Evolutionary conservation across 2,113 vertebrate genomes (phyloP).

Genomic region (Strix uralensis): DNA sequence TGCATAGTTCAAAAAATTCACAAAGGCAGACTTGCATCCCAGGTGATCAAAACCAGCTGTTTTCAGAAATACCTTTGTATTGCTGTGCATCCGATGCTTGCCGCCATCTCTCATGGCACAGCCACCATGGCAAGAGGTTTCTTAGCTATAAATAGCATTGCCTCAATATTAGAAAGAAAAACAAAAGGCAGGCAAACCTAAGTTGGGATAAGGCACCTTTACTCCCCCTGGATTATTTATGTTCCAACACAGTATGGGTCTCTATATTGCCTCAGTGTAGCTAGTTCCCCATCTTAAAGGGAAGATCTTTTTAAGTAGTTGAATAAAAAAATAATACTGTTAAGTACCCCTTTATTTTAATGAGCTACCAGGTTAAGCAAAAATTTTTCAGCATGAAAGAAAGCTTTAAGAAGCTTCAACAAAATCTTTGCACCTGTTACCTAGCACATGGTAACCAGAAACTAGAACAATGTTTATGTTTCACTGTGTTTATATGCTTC

Average conservation of each 20-base stretch:
- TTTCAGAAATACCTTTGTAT: background rate
- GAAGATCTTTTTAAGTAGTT: background rate
- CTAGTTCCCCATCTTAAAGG: background rate
- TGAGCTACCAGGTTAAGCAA: background rate
- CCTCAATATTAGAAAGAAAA: background rate
- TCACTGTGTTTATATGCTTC: background rate
- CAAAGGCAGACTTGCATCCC: background rate
- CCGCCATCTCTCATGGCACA: background rate
- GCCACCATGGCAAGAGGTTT: background rate
- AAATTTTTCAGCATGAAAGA: background rate
- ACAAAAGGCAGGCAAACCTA: background rate
- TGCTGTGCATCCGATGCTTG: background rate
- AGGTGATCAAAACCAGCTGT: background rate
- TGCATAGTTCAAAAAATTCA: background rate
- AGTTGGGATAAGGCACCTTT: background rate
- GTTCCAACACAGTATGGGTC: background rate
- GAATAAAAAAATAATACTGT: background rate
- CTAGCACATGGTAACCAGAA: background rate
- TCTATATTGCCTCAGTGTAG: background rate
- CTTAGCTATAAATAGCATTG: background rate
- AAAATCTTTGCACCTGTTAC: background rate
- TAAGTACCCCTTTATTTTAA: background rate
- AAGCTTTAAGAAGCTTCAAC: background rate
- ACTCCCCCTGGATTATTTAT: background rate
- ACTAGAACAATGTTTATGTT: background rate